Evolutionary conservation across 2,888 invertebrate species (phyloP), one percentile per base, ranked within the genome.

Genomic region (Acrobasis repandana): DNA sequence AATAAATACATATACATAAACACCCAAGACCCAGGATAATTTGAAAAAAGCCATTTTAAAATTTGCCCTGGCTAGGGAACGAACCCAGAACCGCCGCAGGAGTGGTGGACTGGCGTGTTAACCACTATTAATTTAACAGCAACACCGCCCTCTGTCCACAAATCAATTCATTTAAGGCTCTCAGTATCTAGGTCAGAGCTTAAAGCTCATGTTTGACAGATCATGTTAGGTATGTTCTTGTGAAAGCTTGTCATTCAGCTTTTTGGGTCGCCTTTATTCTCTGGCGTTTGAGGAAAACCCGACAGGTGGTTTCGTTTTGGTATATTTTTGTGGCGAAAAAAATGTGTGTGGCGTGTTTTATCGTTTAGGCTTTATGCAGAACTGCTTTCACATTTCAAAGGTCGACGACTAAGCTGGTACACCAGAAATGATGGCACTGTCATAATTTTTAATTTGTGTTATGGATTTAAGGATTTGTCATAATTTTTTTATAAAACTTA

Each of bases 151-250:
- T 56, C 63, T 56, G 61, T 64, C 57, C 63, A 38, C 60, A 43
- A 64, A 66, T 66, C 66, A 62, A 66, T 66, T 64, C 66, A 63
- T 43, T 43, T n/a, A 43, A 43, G 43, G n/a, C 14, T 10, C 43
- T n/a, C 43, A 43, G n/a, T 5, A 43, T 43, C 14, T 11, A 43
- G 43, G 43, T 43, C 43, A n/a, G 11, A 11, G 43, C 43, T 43
- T 43, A 43, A 28, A 43, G 43, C 43, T 43, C 43, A 43, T 63
- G 63, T 63, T 67, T 64, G 63, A 62, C 65, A 60, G 65, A 61
- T 64, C 62, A 65, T 63, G 62, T 67, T 67, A 28, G 67, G 67
- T 61, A 61, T 64, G 60, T 52, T 60, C 60, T 66, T 63, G 64
- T 61, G 67, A 69, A 69, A 71, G 67, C 66, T 58, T 58, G 64